phyloP scores from a whole-genome alignment of 2,797 vertebrate genomes.

The Paramormyrops hopkinsi region DNA sequence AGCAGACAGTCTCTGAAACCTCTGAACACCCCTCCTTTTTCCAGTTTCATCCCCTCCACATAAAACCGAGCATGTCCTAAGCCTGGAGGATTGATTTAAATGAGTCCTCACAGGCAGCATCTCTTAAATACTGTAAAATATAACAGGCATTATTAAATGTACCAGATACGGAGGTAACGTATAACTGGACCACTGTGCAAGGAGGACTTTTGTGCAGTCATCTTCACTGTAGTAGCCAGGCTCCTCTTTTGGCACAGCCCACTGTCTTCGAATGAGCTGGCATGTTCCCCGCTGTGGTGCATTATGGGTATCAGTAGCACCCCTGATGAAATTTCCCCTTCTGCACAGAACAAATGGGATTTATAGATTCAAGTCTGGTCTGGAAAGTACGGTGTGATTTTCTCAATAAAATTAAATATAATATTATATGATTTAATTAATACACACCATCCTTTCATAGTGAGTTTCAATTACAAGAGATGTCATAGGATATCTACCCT shows the following conservation, averaged over 20 bases:
- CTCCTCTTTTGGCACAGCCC: not conserved
- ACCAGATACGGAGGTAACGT: not conserved
- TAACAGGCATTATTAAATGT: not conserved
- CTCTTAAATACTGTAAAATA: not conserved
- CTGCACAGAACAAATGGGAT: not conserved
- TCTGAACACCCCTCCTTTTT: conserved; percentile 45
- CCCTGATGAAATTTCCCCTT: not conserved
- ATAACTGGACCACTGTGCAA: not conserved
- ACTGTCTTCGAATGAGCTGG: not conserved
- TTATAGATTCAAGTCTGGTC: not conserved
- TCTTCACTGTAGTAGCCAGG: not conserved
- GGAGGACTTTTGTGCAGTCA: not conserved
- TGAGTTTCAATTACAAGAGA: not conserved
- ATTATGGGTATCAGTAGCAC: not conserved
- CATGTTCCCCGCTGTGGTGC: not conserved
- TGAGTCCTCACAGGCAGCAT: not conserved
- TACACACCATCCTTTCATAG: not conserved
- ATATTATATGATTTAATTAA: not conserved
- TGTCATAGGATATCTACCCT: not conserved
- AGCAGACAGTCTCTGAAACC: conserved; percentile 53
- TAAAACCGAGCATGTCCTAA: conserved; percentile 39
- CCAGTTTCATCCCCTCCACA: conserved; percentile 33
- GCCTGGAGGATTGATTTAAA: conserved; percentile 25
- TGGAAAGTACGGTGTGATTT: not conserved
- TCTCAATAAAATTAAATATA: not conserved